Conservation (phyloP, 2,797 vertebrate species). For the Diplodus puntazzo region DNA sequence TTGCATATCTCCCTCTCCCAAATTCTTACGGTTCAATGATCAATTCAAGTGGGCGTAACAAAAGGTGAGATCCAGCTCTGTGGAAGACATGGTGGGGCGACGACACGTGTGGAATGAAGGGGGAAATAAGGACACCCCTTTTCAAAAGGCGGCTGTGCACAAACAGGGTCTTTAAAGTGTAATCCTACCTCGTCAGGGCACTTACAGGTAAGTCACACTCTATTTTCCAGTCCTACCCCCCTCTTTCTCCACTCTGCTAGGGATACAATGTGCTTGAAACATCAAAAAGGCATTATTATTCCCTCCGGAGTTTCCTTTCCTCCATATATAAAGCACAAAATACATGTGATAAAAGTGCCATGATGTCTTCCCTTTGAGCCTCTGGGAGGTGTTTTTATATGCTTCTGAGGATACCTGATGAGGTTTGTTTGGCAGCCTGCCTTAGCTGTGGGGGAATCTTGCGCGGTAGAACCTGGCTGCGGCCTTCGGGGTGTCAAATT, state of each 20-base stretch:
- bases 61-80: neutral
- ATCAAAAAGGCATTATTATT: conserved; percentile 27
- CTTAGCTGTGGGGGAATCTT: conserved; percentile 35
- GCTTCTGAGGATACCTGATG: conserved; percentile 44
- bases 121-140: neutral
- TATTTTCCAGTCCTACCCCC: conserved; percentile 3
- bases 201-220: conserved; percentile 1
- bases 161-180: neutral
- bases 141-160: neutral
- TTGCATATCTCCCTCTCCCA: neutral
- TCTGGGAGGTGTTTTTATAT: conserved; percentile 43
- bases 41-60: neutral
- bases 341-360: conserved; percentile 40
- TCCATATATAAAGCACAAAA: conserved; percentile 44
- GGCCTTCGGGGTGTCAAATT: conserved; percentile 60
- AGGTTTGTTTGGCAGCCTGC: conserved; percentile 45
- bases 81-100: neutral
- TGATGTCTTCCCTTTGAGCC: conserved; percentile 24
- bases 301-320: conserved; percentile 21
- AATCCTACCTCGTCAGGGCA: neutral
- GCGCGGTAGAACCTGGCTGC: conserved; percentile 21
- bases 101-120: neutral
- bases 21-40: neutral
- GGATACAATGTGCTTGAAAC: conserved; percentile 27
- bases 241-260: neutral